A percentile compares a stretch with the other conserved stretches of the same genome.
phyloP scores from a whole-genome alignment of 2,888 invertebrate species.

The Harpagoxenus sublaevis region DNA sequence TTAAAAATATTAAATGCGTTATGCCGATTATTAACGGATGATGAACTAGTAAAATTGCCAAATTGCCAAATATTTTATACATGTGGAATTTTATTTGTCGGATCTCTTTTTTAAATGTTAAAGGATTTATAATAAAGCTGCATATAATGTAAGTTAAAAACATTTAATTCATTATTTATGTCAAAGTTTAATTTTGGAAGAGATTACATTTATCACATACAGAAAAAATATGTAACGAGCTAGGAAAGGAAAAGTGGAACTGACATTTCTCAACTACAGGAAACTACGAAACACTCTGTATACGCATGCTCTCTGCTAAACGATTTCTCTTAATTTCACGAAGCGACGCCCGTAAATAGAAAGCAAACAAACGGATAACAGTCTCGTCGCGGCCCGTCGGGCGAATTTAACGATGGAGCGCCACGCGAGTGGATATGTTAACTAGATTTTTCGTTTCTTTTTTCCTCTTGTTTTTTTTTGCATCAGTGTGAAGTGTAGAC shows the following conservation, averaged over 20 bases:
- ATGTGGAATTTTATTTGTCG: neutral
- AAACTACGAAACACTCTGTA: constrained; percentile 44
- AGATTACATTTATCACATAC: constrained; percentile 2
- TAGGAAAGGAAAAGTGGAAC: constrained; percentile 42
- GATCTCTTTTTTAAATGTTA: neutral
- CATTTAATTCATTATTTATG: constrained; percentile 2
- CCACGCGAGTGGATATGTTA: constrained; percentile 49
- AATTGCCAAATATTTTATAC: neutral
- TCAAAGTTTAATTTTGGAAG: constrained; percentile 7
- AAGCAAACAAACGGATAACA: constrained; percentile 55
- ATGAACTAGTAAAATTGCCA: too few relatives aligned
- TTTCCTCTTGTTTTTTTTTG: constrained; percentile 25
- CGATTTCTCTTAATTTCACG: constrained; percentile 56
- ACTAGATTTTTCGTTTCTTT: constrained; percentile 43
- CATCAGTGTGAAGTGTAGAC: constrained; percentile 1
- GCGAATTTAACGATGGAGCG: constrained; percentile 50
- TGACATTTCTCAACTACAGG: constrained; percentile 44
- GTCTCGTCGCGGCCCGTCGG: constrained; percentile 44
- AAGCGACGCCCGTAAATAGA: constrained; percentile 50
- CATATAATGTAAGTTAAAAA: neutral
- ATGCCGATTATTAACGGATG: neutral
- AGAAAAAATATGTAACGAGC: constrained; percentile 29
- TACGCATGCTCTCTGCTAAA: constrained; percentile 42
- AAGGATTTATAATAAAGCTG: neutral
- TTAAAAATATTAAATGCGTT: neutral